Conservation (phyloP, 2,797 vertebrate species). For the Enteromius radiatus region DNA sequence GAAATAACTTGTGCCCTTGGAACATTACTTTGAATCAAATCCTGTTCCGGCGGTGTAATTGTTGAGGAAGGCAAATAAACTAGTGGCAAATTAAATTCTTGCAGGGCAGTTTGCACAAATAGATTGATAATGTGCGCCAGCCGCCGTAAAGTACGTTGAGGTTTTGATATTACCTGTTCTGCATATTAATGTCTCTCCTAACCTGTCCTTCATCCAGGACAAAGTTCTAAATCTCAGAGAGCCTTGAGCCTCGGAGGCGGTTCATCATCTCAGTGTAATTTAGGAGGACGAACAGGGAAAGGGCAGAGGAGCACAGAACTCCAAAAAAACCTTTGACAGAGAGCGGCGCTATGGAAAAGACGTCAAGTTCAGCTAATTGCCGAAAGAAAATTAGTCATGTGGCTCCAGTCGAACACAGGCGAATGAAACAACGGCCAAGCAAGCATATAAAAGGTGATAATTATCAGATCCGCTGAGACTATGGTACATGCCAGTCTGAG, state of each 20-base stretch:
- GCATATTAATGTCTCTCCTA: slow-evolving; percentile 81
- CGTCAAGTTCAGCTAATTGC: slow-evolving; percentile 64
- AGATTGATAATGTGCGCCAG: slow-evolving; percentile 78
- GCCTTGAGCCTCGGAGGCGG: slow-evolving; percentile 75
- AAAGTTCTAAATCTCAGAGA: slow-evolving; percentile 80
- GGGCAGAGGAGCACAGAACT: slow-evolving; percentile 70
- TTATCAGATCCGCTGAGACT: slow-evolving; percentile 10
- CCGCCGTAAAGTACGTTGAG: slow-evolving; percentile 71
- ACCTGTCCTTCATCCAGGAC: slow-evolving; percentile 79
- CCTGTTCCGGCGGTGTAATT: slow-evolving; percentile 72
- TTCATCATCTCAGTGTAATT: slow-evolving; percentile 79
- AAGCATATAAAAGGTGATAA: slow-evolving; percentile 10
- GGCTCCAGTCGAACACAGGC: neutral
- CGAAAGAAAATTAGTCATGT: neutral
- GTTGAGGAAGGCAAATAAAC: slow-evolving; percentile 73
- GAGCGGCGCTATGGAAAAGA: slow-evolving; percentile 62
- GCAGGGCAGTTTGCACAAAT: slow-evolving; percentile 77
- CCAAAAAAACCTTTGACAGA: slow-evolving; percentile 67
- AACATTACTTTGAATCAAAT: slow-evolving; percentile 74
- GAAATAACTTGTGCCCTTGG: slow-evolving; percentile 69
- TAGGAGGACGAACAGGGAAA: slow-evolving; percentile 69
- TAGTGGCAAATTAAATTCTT: slow-evolving; percentile 77
- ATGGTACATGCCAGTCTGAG: neutral
- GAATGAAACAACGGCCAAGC: slow-evolving; percentile 15
- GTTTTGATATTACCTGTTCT: slow-evolving; percentile 77